Percentiles rank a stretch among this genome's conserved stretches.
Evolutionary conservation across 2,113 vertebrate species (phyloP).

Genomic region (Uropsilus gracilis): DNA sequence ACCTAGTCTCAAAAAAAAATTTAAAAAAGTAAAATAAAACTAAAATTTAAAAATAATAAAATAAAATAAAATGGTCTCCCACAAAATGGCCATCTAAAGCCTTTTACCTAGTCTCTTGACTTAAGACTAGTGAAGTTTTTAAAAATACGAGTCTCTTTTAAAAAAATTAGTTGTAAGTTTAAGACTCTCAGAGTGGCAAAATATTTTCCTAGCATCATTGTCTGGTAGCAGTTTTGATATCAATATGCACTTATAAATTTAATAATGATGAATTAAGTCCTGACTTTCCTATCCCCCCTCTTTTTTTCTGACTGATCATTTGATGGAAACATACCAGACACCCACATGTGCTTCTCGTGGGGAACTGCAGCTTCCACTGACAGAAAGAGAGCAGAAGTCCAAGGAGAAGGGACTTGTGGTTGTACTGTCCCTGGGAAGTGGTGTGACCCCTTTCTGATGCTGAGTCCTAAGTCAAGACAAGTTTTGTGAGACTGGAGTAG

Average conservation of each 20-base stretch:
- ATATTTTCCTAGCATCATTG: background rate
- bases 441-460: background rate
- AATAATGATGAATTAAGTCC: background rate
- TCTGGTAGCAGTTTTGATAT: background rate
- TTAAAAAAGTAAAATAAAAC: no score
- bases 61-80: background rate
- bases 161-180: background rate
- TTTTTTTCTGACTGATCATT: background rate
- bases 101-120: background rate
- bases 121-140: background rate
- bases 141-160: background rate
- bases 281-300: no score
- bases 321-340: background rate
- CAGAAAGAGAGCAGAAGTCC: background rate
- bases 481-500: background rate
- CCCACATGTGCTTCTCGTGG: background rate
- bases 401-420: background rate
- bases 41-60: no score
- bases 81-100: background rate
- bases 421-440: background rate
- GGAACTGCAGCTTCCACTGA: background rate
- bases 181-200: background rate
- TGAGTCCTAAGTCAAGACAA: background rate
- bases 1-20: no score
- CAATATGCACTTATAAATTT: background rate